Base-by-base conservation (phyloP, 2,888 invertebrate genomes). In the Melikaiella ostensackeni region DNA sequence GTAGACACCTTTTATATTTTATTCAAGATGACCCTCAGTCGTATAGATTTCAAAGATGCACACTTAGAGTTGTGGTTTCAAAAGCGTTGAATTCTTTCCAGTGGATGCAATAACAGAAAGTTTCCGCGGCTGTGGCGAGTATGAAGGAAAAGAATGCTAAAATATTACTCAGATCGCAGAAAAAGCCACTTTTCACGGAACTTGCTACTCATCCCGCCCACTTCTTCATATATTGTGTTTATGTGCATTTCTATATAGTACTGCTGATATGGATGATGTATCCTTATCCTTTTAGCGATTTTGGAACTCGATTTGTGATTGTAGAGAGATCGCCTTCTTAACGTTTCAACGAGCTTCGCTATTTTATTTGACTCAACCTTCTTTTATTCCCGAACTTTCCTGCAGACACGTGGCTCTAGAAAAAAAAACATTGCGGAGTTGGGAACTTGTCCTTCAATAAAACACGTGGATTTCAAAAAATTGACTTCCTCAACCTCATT, bases 141-240 rank as follows among this genome's bases (percentile, higher is more conserved):
- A 83, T 83, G 82, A 83, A 83, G 78, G 81, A 77, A 75, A 76
- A 81, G 79, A 85, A 83, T 77, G 83, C 84, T 88, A 86, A 89
- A 88, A 88, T 87, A 89, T 88, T 87, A 87, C 86, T 82, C 84
- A 84, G 83, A 84, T 85, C 83, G 82, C 80, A 82, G 80, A 83
- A 86, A 85, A 85, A 84, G 82, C 79, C 86, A 84, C 86, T 85
- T 85, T 85, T 84, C 83, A 82, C 79, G 76, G 76, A 82, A 87
- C 86, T 82, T 81, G 78, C 79, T 78, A 77, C 81, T 82, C 81
- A 50, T 50, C 9, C 50, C 50, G 9, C n/a, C 50, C 75, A 75
- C 59, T 66, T 81, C 74, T 74, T 61, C 42, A 74, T 59, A 64
- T 21, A 55, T 75, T 35, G 27, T 74, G 64, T 50, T 42, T 64